Base-by-base conservation (phyloP, 2,888 invertebrate genomes). In the Electrophaes corylata region DNA sequence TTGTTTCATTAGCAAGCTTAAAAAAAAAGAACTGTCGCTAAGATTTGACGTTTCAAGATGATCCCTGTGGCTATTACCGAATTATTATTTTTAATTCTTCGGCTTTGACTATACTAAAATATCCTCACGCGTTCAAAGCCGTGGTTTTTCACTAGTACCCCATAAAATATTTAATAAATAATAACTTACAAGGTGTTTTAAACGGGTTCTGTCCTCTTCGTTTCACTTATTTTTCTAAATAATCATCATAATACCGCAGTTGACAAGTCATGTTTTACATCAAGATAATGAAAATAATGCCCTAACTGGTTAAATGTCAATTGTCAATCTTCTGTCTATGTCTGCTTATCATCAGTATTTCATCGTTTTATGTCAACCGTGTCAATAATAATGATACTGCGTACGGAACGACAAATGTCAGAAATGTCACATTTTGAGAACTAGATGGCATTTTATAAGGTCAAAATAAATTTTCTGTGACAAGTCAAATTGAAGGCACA, bases 271-370 rank as follows among this genome's bases (percentile, higher is more conserved):
- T 20, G 20, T 20, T 20, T 20, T 20, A 4, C 5, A 4, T 5
- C 3, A 20, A 20, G 2, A 10, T 8, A 6, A 14, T 43, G 12
- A 5, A 43, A 11, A 43, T 23, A 43, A 23, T 14, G 6, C 23
- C 23, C 2, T 43, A 29, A 29, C 8, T 10, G 26, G 12, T 12
- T 16, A 45, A 18, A 39, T 48, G 48, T 14, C 48, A 47, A 39
- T 23, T 48, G 23, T 45, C 37, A 52, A 45, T 52, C 51, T 35
- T 18, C 44, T 45, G 37, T 52, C 44, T 26, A 35, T 26, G 5
- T 18, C 8, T 48, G 16, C 45, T 18, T 29, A 18, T 40, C 26
- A n/a, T n/a, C 39, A 49, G 16, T 29, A 26, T 18, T 26, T 37
- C 37, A 18, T 41, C 0, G n/a, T 12, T 43, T 43, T n/a, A 44